These are phyloP conservation scores for Petrocephalus zakoni DNA, from an alignment of 2,113 vertebrate genomes.

Conservation along the genomic window DNA sequence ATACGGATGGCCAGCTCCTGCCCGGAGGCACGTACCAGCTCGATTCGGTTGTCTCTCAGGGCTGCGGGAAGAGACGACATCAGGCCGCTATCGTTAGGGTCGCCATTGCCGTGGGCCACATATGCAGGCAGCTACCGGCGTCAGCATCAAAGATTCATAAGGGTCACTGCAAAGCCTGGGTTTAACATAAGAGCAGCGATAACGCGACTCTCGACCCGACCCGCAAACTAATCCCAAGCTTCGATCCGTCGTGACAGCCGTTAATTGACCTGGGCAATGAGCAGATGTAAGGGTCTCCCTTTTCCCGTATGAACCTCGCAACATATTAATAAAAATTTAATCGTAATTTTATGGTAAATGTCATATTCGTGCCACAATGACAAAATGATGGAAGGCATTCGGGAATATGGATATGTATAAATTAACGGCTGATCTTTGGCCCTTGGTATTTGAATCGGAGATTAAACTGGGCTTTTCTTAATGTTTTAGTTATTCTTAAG, in stretches of 20 bases:
- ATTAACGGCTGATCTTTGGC: constrained; percentile 14
- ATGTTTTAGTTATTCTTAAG: background rate
- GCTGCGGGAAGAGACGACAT: constrained; percentile 57
- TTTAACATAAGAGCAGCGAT: background rate
- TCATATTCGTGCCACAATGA: constrained; percentile 2
- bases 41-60: constrained; percentile 91
- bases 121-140: background rate
- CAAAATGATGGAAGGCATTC: background rate
- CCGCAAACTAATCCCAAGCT: background rate
- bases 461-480: background rate
- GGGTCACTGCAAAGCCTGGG: constrained; percentile 21
- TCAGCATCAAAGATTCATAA: constrained; percentile 28
- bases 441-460: constrained; percentile 11
- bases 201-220: background rate
- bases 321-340: background rate
- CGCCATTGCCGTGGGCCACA: background rate
- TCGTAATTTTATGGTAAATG: background rate
- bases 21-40: constrained; percentile 85
- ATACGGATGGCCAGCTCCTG: constrained; percentile 94
- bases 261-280: background rate
- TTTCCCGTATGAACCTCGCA: background rate
- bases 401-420: constrained; percentile 13
- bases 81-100: background rate
- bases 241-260: background rate
- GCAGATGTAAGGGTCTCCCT: background rate